Conservation (phyloP, 2,888 invertebrate species). For the Alcis repandata region DNA sequence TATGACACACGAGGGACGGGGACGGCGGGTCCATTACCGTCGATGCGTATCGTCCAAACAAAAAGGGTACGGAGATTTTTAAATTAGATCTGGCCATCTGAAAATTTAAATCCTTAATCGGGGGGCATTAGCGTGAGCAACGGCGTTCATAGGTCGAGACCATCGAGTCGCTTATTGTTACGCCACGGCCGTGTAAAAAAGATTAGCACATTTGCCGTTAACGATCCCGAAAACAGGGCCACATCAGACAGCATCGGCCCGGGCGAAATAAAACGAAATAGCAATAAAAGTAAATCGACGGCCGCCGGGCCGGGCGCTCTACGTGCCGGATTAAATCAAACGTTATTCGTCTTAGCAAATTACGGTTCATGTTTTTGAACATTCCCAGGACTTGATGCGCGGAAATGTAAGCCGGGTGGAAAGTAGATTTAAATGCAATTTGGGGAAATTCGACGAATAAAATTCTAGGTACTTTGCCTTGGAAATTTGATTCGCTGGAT, state of each 20-base stretch:
- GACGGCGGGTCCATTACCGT: slow-evolving; percentile 48
- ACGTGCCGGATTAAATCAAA: slow-evolving; percentile 85
- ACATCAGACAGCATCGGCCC: slow-evolving; percentile 74
- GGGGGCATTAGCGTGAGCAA: slow-evolving; percentile 69
- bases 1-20: slow-evolving; percentile 45
- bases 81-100: slow-evolving; percentile 57
- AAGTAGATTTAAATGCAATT: slow-evolving; percentile 72
- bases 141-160: slow-evolving; percentile 63
- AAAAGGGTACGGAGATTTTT: slow-evolving; percentile 53
- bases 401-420: slow-evolving; percentile 69
- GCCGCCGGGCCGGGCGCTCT: slow-evolving; percentile 67
- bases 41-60: slow-evolving; percentile 48
- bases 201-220: slow-evolving; percentile 84
- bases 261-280: slow-evolving; percentile 81
- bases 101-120: slow-evolving; percentile 74
- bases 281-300: slow-evolving; percentile 85
- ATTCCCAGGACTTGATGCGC: slow-evolving; percentile 70
- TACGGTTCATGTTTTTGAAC: slow-evolving; percentile 80
- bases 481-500: slow-evolving; percentile 35
- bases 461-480: slow-evolving; percentile 47
- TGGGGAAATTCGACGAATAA: slow-evolving; percentile 58
- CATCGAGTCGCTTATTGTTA: slow-evolving; percentile 75
- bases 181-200: slow-evolving; percentile 77
- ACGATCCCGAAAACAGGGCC: slow-evolving; percentile 82
- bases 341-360: slow-evolving; percentile 85